Percentiles rank a stretch among this genome's conserved stretches.
phyloP scores from a whole-genome alignment of 2,797 vertebrate species.

The Hylomyscus alleni region DNA sequence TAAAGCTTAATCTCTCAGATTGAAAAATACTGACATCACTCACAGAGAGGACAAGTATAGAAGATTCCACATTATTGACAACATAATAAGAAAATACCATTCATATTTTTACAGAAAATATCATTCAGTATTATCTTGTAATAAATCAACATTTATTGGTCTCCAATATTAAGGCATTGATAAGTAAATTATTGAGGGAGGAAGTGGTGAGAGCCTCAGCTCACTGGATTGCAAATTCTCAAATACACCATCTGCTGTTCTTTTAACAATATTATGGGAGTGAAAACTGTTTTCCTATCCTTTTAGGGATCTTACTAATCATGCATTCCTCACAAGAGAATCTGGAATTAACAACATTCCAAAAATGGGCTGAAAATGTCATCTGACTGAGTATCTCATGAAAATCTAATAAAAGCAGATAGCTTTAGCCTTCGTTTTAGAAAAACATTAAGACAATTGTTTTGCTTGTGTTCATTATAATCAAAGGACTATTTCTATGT shows the following conservation, averaged over 20 bases:
- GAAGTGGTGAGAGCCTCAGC: background rate
- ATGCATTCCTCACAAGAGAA: conserved; percentile 55
- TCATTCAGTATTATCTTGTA: background rate
- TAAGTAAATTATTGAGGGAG: conserved; percentile 48
- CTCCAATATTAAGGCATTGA: conserved; percentile 42
- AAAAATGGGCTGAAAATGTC: conserved; percentile 58
- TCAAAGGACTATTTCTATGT: background rate
- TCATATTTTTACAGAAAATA: conserved; percentile 10
- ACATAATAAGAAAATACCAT: background rate
- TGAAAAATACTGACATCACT: conserved; percentile 21
- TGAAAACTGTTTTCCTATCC: background rate
- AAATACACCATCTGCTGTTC: conserved; percentile 34
- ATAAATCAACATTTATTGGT: background rate
- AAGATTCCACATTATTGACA: background rate
- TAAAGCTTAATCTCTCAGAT: conserved; percentile 21
- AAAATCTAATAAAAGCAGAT: conserved; percentile 65
- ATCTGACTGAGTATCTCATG: conserved; percentile 26
- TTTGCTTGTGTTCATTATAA: conserved; percentile 11
- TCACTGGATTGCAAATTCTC: background rate
- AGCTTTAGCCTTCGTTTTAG: background rate
- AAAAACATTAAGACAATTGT: background rate
- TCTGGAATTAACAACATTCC: conserved; percentile 60
- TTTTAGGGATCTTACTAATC: conserved; percentile 40
- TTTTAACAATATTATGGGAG: conserved; percentile 35
- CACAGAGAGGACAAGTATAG: background rate